Base-by-base conservation (phyloP, 1,140 invertebrate genomes). In the Neomicropteryx cornuta region DNA sequence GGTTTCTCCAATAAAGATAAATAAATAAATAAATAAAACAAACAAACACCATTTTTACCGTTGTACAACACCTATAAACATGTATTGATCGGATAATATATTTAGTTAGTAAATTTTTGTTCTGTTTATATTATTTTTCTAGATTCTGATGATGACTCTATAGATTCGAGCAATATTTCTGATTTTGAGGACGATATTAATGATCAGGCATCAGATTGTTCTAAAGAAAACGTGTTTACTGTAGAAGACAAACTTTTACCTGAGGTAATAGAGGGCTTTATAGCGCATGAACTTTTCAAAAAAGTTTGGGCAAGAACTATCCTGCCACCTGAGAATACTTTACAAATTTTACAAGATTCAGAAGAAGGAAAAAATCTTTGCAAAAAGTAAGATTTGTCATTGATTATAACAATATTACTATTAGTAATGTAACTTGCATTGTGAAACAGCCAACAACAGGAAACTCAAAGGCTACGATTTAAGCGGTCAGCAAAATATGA, bases 271-370 rank as follows among this genome's bases (percentile, higher is more conserved):
- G 70, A 76, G 60, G 62, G 61, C 16, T 62, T 80, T 20, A 55
- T 68, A 16, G 64, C 58, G 20, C 50, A 67, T 36, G 56, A 70
- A 30, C 49, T 79, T 39, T 62, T 77, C 43, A 51, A 67, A 4
- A 76, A 72, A 61, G 61, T 77, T 16, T 66, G 67, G 59, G 50
- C 60, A 8, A 68, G 70, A 44, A 70, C 70, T 23, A 48, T 59
- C 33, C 18, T 62, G 33, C 60, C 70, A 5, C 55, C 72, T 3
- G 58, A 66, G 39, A 71, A 71, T 54, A 64, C 71, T 11, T 40
- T 58, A 40, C 48, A 70, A 41, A 63, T 69, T 50, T 55, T 77
- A 5, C 56, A 62, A 38, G 56, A 67, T 39, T 64, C 59, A 56
- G 47, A 60, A 24, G 62, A 68, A 18, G 67, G 70, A 43, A 51